phyloP scores from a whole-genome alignment of 2,113 vertebrate species.

The Numida meleagris region DNA sequence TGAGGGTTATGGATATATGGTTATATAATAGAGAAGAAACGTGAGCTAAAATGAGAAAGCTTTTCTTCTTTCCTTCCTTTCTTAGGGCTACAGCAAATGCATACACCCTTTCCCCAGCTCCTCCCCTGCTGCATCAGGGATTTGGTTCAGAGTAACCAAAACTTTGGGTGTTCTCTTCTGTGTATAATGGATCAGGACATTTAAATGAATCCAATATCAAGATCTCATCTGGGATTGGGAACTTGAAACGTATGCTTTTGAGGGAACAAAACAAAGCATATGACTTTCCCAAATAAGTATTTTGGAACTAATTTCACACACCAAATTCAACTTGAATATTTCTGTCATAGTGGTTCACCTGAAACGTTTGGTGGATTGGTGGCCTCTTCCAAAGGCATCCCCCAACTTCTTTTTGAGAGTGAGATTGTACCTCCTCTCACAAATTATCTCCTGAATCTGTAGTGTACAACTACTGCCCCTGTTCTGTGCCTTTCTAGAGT shows the following conservation, averaged over 20 bases:
- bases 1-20: neutral
- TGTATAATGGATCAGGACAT: neutral
- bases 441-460: neutral
- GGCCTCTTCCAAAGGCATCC: neutral
- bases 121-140: neutral
- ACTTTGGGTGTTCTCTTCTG: neutral
- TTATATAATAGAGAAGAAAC: neutral
- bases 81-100: neutral
- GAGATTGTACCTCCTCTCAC: neutral
- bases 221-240: neutral
- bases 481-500: constrained; percentile 80
- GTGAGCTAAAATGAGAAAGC: neutral
- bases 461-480: neutral
- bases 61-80: neutral
- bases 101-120: neutral
- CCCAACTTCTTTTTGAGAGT: neutral
- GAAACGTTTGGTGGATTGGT: neutral
- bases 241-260: neutral
- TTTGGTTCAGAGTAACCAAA: neutral
- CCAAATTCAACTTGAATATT: neutral
- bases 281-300: neutral
- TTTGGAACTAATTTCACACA: neutral
- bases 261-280: neutral
- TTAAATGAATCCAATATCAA: neutral
- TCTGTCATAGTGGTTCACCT: neutral